Conservation (phyloP, 92 coral and sea anemone species). For the Paramuricea clavata region DNA sequence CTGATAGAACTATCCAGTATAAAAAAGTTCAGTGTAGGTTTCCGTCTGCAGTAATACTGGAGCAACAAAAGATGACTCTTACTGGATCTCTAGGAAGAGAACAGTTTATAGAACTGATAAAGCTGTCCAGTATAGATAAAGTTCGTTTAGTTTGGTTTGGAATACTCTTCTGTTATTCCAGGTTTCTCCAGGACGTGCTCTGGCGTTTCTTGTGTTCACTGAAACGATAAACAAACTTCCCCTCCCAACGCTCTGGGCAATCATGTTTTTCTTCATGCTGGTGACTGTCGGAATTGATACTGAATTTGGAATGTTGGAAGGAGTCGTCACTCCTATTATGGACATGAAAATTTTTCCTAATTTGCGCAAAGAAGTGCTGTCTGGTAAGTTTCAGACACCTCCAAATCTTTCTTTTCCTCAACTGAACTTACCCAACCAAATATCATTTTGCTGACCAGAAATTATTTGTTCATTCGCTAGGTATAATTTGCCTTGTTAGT, state of each 20-base stretch:
- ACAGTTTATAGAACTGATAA: constrained; percentile 4
- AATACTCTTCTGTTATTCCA: constrained; percentile 21
- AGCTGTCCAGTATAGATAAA: too few species aligned
- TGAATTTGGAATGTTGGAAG: constrained; percentile 98
- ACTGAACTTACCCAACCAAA: background rate
- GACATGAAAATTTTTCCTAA: constrained; percentile 90
- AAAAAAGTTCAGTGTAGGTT: too few species aligned
- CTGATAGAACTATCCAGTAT: too few species aligned
- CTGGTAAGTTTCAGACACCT: constrained; percentile 79
- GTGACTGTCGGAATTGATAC: constrained; percentile 91
- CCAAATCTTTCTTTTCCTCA: too few species aligned
- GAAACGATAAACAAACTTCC: constrained; percentile 97
- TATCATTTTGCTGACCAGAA: too few species aligned
- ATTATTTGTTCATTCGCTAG: constrained; percentile 43
- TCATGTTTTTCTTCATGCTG: constrained; percentile 96
- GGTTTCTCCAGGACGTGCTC: constrained; percentile 85
- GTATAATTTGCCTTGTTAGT: constrained; percentile 78
- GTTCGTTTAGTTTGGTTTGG: too few species aligned
- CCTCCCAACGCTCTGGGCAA: constrained; percentile 88
- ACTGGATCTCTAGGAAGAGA: too few species aligned
- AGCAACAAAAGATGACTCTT: too few species aligned
- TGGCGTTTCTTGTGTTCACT: constrained; percentile 94
- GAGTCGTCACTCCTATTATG: constrained; percentile 93
- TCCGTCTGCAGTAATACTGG: too few species aligned
- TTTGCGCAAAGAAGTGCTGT: constrained; percentile 84